A percentile compares a stretch with the other conserved stretches of the same genome.
phyloP scores from a whole-genome alignment of 2,113 vertebrate species.

The Psettodes erumei region DNA sequence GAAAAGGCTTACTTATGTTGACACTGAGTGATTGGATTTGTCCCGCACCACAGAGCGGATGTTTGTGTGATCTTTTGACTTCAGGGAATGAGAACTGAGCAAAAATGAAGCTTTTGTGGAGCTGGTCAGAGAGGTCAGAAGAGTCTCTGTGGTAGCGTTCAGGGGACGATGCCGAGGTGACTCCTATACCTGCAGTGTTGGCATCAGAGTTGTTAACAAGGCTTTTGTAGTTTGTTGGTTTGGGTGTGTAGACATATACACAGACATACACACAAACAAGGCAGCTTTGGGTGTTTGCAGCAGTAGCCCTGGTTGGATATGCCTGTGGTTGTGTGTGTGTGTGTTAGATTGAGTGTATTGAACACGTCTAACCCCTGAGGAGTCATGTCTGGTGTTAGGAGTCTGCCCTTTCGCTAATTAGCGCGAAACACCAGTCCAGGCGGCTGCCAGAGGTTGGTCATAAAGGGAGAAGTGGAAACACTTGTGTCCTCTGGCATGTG shows the following conservation, averaged over 20 bases:
- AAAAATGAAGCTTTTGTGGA: constrained; percentile 38
- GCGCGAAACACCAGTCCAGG: constrained; percentile 72
- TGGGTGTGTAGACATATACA: constrained; percentile 10
- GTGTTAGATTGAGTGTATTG: constrained; percentile 28
- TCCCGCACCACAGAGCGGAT: constrained; percentile 5
- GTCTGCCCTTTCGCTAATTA: constrained; percentile 76
- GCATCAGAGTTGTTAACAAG: constrained; percentile 24
- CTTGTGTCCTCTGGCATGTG: not conserved
- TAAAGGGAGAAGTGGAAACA: constrained; percentile 46
- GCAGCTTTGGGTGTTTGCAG: not conserved
- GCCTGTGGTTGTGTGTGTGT: not conserved
- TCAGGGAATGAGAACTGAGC: constrained; percentile 23
- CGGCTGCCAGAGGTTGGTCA: constrained; percentile 53
- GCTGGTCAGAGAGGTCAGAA: constrained; percentile 39
- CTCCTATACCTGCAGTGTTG: constrained; percentile 17
- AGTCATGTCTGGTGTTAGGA: constrained; percentile 64
- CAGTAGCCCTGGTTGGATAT: not conserved
- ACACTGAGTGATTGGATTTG: constrained; percentile 59
- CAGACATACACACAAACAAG: constrained; percentile 13
- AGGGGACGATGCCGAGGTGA: constrained; percentile 22
- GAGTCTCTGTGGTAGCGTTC: constrained; percentile 15
- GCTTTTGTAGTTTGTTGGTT: constrained; percentile 8
- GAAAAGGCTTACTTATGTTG: constrained; percentile 50
- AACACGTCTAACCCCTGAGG: constrained; percentile 52
- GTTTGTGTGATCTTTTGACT: constrained; percentile 46